Percentiles rank a stretch among this genome's conserved stretches.
These are phyloP conservation scores for Drosophila nr. fundita DNA, from an alignment of 2,888 invertebrate species.

Conservation along the genomic window DNA sequence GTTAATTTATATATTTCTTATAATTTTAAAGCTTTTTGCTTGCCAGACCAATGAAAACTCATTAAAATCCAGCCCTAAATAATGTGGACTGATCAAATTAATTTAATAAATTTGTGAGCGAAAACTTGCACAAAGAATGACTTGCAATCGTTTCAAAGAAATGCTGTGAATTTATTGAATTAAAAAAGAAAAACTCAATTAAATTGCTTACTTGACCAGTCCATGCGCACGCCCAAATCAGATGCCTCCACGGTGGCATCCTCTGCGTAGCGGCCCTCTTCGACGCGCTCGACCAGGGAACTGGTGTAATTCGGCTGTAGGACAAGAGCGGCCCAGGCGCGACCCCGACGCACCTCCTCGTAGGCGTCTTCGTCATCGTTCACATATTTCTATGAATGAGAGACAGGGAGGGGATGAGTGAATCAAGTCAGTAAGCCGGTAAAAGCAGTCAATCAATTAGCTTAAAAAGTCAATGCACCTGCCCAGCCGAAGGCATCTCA, in stretches of 20 bases:
- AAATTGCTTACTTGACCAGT: constrained; percentile 91
- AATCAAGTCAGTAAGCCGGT: constrained; percentile 13
- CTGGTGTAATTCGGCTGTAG: constrained; percentile 92
- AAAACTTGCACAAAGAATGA: not conserved
- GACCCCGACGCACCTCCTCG: constrained; percentile 89
- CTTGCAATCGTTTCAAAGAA: not conserved
- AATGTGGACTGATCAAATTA: not conserved
- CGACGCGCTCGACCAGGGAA: constrained; percentile 88
- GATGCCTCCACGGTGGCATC: constrained; percentile 87
- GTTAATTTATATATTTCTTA: not conserved
- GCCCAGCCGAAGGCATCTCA: not conserved
- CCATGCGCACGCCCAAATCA: constrained; percentile 90
- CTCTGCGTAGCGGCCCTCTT: constrained; percentile 87
- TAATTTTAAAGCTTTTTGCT: not conserved
- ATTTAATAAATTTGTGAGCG: not conserved
- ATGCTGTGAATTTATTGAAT: not conserved
- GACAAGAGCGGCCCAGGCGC: constrained; percentile 91
- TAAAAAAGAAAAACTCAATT: not conserved
- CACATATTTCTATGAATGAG: constrained; percentile 85
- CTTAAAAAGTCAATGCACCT: constrained; percentile 59
- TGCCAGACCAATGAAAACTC: not conserved
- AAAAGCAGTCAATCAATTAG: constrained; percentile 61
- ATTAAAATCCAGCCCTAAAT: not conserved
- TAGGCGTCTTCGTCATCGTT: constrained; percentile 88
- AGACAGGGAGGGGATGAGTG: not conserved